phyloP scores from a whole-genome alignment of 2,888 invertebrate species.

The Seira musarum region DNA sequence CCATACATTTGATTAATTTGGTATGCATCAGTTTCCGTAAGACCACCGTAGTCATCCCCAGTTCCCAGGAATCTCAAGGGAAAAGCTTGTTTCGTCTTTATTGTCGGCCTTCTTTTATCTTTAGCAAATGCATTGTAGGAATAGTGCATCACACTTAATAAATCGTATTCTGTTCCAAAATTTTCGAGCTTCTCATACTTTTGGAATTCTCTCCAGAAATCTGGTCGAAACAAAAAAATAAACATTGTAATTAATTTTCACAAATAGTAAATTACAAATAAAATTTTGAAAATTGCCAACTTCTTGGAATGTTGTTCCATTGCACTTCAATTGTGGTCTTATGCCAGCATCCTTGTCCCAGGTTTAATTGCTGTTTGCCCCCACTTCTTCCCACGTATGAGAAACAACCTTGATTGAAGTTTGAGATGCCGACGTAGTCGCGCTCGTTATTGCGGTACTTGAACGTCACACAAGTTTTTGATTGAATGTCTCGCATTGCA shows the following conservation, averaged over 20 bases:
- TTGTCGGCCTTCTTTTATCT: constrained; percentile 21
- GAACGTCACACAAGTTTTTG: constrained; percentile 34
- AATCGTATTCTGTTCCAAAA: constrained; percentile 38
- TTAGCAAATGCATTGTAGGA: constrained; percentile 34
- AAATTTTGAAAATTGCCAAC: constrained; percentile 9
- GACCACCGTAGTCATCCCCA: constrained; percentile 31
- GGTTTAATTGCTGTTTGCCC: constrained; percentile 39
- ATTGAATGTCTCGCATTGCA: constrained; percentile 37
- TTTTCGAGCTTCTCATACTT: constrained; percentile 16
- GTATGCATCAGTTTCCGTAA: constrained; percentile 38
- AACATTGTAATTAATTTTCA: constrained; percentile 1
- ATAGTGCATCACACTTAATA: constrained; percentile 53
- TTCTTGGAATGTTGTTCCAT: constrained; percentile 42
- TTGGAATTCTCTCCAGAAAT: constrained; percentile 19
- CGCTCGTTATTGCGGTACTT: constrained; percentile 12
- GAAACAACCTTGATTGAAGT: constrained; percentile 22
- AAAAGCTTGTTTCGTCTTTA: not conserved
- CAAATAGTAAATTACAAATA: not conserved
- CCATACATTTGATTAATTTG: constrained; percentile 43
- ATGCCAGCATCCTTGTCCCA: constrained; percentile 44
- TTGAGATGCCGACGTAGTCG: constrained; percentile 24
- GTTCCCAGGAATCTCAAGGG: constrained; percentile 5
- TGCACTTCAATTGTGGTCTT: constrained; percentile 39
- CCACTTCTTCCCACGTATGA: constrained; percentile 33
- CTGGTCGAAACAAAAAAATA: constrained; percentile 12